Evolutionary conservation across 2,113 vertebrate genomes (phyloP), one percentile per base, ranked within the genome.

Genomic region (Melanotaenia duboulayi): DNA sequence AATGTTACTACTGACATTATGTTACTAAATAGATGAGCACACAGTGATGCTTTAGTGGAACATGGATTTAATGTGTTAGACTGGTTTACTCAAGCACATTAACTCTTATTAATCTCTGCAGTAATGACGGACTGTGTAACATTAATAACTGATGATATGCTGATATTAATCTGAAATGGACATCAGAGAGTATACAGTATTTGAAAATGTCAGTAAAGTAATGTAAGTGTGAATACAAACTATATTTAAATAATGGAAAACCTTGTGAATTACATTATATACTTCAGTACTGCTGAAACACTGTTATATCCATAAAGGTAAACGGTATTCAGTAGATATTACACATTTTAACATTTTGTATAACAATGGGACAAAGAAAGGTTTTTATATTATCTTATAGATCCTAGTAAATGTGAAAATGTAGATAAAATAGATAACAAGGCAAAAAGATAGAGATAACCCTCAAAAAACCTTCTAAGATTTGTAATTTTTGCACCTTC

Each of bases 91-190:
- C 22, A 76, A 58, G 51, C 50, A 70, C 75, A 85, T 83, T 74
- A 78, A 82, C 25, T 55, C 64, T 77, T 37, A 74, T 67, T 80
- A 84, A 86, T 81, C 78, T 56, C 50, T 58, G 55, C 72, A 65
- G 56, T 86, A 82, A 80, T 74, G 63, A 67, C 39, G 37, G 40
- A 67, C 49, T 65, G 46, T 66, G 54, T 12, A 59, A 63, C 37
- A 52, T 64, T 65, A 79, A 73, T 28, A 28, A 6, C 28, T 28
- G 28, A 28, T 6, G 28, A 28, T 28, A 28, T 75, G 40, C 11
- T 65, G 59, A 56, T 80, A 55, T 65, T 67, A 69, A 80, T 75
- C 28, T 81, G 54, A 64, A 16, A 37, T 7, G 8, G 8, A 50
- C 37, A 68, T 70, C 39, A 64, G 17, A 60, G 4, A 17, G 16